phyloP scores from a whole-genome alignment of 1,140 invertebrate genomes.

The Drosophila pandora region DNA sequence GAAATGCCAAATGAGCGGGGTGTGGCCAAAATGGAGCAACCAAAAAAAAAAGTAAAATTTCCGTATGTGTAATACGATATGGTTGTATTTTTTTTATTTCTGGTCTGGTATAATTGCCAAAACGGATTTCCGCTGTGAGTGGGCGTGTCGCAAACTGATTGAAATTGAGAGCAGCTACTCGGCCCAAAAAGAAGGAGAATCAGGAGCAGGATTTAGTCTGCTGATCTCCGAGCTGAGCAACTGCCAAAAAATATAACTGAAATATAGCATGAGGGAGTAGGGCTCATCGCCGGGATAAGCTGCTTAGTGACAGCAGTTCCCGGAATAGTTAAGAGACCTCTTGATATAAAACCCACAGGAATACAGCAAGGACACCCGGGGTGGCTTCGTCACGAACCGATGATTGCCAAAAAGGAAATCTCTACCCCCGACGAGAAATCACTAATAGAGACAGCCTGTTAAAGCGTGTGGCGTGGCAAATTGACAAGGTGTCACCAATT shows the following conservation, averaged over 20 bases:
- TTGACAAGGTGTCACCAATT: conserved; percentile 81
- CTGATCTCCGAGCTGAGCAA: background rate
- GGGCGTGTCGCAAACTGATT: conserved; percentile 67
- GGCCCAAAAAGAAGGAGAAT: conserved; percentile 29
- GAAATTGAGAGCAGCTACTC: conserved; percentile 74
- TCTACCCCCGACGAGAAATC: conserved; percentile 23
- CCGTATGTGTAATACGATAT: conserved; percentile 65
- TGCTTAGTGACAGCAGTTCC: conserved; percentile 64
- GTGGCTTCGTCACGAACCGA: conserved; percentile 51
- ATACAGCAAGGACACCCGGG: conserved; percentile 55
- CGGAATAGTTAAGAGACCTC: conserved; percentile 72
- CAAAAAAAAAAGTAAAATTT: conserved; percentile 43
- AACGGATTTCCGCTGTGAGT: conserved; percentile 74
- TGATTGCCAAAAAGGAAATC: conserved; percentile 62
- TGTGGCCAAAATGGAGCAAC: conserved; percentile 50
- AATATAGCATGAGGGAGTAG: conserved; percentile 5
- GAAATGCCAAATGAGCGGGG: conserved; percentile 58
- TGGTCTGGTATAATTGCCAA: conserved; percentile 60
- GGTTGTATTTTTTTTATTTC: conserved; percentile 29
- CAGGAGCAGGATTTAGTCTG: conserved; percentile 25
- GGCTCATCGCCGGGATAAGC: conserved; percentile 53
- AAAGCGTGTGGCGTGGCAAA: conserved; percentile 77
- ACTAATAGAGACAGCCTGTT: conserved; percentile 70
- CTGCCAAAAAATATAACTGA: conserved; percentile 1
- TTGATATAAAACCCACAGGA: conserved; percentile 80